Conservation (phyloP, 2,888 invertebrate genomes). For the Amphipoea lucens region DNA sequence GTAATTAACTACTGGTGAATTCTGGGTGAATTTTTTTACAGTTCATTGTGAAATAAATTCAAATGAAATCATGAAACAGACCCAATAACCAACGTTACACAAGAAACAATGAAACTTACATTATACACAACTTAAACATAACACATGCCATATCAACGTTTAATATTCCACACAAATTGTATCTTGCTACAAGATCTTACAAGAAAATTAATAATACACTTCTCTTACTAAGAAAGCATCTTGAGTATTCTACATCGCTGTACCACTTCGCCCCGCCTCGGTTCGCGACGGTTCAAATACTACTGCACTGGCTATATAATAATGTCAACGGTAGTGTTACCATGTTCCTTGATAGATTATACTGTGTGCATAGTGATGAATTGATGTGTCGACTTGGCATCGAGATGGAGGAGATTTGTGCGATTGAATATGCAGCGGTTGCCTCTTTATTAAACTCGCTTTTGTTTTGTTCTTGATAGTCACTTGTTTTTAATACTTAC, state of each 20-base stretch:
- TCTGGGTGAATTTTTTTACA: background rate
- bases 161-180: slow-evolving; percentile 21
- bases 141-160: background rate
- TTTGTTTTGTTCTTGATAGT: background rate
- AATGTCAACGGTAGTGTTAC: slow-evolving; percentile 36
- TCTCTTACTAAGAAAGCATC: slow-evolving; percentile 35
- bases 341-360: slow-evolving; percentile 47
- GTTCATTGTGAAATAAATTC: background rate
- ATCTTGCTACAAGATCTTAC: slow-evolving; percentile 23
- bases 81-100: background rate
- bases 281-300: slow-evolving; percentile 50
- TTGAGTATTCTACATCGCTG: slow-evolving; percentile 23
- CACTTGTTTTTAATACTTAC: background rate
- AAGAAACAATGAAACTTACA: background rate
- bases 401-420: background rate
- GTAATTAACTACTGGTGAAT: background rate
- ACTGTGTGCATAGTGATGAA: slow-evolving; percentile 44
- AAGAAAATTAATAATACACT: slow-evolving; percentile 55
- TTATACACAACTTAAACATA: background rate
- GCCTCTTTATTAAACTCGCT: background rate
- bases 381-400: slow-evolving; percentile 24
- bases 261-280: slow-evolving; percentile 29
- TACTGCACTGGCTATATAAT: slow-evolving; percentile 47
- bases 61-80: background rate
- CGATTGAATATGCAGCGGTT: slow-evolving; percentile 7